Base-by-base conservation (phyloP, 2,888 invertebrate genomes). In the Eupelmus urozonus region DNA sequence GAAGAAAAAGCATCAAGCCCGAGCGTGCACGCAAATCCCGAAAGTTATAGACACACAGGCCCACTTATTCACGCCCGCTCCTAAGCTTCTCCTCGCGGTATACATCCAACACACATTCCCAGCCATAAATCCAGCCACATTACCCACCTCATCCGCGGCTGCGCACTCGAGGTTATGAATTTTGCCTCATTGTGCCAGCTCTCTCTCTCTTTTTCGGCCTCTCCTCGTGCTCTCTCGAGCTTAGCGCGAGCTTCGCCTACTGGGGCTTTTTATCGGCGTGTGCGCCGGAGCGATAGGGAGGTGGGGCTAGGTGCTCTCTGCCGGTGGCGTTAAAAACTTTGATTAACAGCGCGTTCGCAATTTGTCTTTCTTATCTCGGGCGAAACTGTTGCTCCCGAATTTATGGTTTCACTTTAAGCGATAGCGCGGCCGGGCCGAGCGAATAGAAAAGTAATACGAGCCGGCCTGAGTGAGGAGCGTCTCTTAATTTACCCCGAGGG, bases 291-390 rank as follows among this genome's bases (percentile, higher is more conserved):
- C 66, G 51, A 42, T 40, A 34, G 49, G 59, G n/a, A n/a, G n/a
- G n/a, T n/a, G n/a, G n/a, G n/a, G n/a, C n/a, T n/a, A n/a, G n/a
- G n/a, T n/a, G n/a, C n/a, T n/a, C n/a, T n/a, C n/a, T n/a, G n/a
- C n/a, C n/a, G n/a, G 49, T 34, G 73, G 72, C 67, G 73, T 74
- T 78, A 78, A 78, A 78, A 78, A 78, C 78, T 78, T 78, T 78
- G 78, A 78, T 78, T 78, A 78, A 78, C 78, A 78, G 74, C 59
- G 57, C 74, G 49, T 29, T 34, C 11, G 74, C 74, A 74, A 78
- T 78, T 78, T 78, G 78, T 78, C 78, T 74, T 72, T 78, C 78
- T 78, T 78, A 78, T 78, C 78, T 72, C 57, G 3, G 9, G 72
- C 71, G 78, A 79, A 75, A 75, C 74, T 79, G 75, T 75, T 79